Evolutionary conservation across 2,797 vertebrate species (phyloP).

Genomic region (Hippoglossus hippoglossus): DNA sequence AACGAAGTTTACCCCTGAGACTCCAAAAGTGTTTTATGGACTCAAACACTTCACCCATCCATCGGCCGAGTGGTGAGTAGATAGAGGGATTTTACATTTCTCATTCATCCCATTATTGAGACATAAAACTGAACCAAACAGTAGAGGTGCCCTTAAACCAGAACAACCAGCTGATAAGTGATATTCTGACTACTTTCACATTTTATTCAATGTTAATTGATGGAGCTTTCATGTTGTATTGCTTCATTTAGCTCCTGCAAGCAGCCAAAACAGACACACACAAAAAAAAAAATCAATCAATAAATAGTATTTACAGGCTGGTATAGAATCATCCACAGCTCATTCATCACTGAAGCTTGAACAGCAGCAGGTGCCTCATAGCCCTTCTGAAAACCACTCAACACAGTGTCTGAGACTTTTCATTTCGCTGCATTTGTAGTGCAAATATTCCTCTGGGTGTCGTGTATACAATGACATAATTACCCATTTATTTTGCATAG

Average conservation of each 20-base stretch:
- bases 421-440: constrained; percentile 5
- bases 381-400: background rate
- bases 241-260: constrained; percentile 6
- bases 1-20: too few species aligned
- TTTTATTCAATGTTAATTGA: background rate
- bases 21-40: too few species aligned
- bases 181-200: too few species aligned
- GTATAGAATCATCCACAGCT: constrained; percentile 12
- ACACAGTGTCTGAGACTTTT: background rate
- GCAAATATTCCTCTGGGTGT: constrained; percentile 21
- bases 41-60: too few species aligned
- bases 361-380: too few species aligned
- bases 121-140: too few species aligned
- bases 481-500: background rate
- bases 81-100: too few species aligned
- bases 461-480: too few species aligned
- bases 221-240: background rate
- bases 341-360: background rate
- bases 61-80: too few species aligned
- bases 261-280: background rate
- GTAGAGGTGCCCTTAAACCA: too few species aligned
- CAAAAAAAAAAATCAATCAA: constrained; percentile 8
- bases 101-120: too few species aligned
- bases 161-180: too few species aligned
- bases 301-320: constrained; percentile 22